Percentiles rank a stretch among this genome's conserved stretches.
phyloP scores from a whole-genome alignment of 2,888 invertebrate genomes.

The Hermaeophaga mercurialis region DNA sequence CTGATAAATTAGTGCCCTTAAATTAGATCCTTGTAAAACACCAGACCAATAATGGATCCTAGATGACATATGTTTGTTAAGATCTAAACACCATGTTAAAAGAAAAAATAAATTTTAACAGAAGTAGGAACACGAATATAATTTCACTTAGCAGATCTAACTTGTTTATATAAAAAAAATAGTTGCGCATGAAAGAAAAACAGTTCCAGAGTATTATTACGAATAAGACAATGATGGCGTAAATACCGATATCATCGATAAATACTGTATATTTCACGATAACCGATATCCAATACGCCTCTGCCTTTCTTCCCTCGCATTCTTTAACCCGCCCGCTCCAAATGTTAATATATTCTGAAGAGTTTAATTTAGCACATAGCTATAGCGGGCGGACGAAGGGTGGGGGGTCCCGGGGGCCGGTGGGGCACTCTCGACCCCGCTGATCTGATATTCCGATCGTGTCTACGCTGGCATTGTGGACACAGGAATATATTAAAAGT shows the following conservation, averaged over 20 bases:
- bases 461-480: conserved; percentile 57
- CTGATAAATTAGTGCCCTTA: too few relatives aligned
- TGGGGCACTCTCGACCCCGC: conserved; percentile 39
- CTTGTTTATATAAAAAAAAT: too few relatives aligned
- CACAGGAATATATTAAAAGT: conserved; percentile 59
- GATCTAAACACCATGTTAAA: too few relatives aligned
- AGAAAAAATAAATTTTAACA: too few relatives aligned
- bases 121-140: too few relatives aligned
- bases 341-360: conserved; percentile 60
- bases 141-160: too few relatives aligned
- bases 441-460: conserved; percentile 57
- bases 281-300: conserved; percentile 20
- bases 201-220: not conserved
- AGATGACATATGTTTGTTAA: too few relatives aligned
- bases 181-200: too few relatives aligned
- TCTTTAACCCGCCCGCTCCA: conserved; percentile 51
- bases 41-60: too few relatives aligned
- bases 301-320: conserved; percentile 37
- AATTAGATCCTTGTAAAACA: too few relatives aligned
- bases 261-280: conserved; percentile 9
- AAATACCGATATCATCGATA: conserved; percentile 5
- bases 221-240: not conserved
- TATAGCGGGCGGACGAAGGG: conserved; percentile 47
- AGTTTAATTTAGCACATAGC: conserved; percentile 60
- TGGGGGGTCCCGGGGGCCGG: conserved; percentile 37